Evolutionary conservation across 92 coral and sea anemone genomes (phyloP).

Genomic region (Actinernus sp.): DNA sequence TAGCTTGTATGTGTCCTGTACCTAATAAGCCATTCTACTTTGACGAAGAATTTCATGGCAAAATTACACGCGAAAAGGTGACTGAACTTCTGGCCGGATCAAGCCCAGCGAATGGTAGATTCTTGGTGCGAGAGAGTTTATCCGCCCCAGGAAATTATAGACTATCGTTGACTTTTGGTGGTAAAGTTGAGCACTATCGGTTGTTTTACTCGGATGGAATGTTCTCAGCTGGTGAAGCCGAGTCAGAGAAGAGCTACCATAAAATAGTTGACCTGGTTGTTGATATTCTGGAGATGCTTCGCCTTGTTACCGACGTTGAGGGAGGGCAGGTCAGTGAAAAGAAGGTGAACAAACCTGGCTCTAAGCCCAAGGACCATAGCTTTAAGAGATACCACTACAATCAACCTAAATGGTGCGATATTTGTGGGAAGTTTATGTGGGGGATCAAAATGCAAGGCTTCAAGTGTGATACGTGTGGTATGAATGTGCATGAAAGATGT

Average conservation of each 20-base stretch:
- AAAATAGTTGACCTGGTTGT: slow-evolving; percentile 87
- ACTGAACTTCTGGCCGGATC: slow-evolving; percentile 82
- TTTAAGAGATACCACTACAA: slow-evolving; percentile 86
- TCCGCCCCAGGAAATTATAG: slow-evolving; percentile 94
- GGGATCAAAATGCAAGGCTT: slow-evolving; percentile 93
- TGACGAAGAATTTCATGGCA: slow-evolving; percentile 96
- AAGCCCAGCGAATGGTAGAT: slow-evolving; percentile 88
- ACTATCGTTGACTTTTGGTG: slow-evolving; percentile 90
- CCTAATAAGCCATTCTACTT: slow-evolving; percentile 86
- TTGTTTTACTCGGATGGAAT: slow-evolving; percentile 80
- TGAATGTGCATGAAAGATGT: slow-evolving; percentile 90
- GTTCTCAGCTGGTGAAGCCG: slow-evolving; percentile 56
- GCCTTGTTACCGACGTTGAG: slow-evolving; percentile 64
- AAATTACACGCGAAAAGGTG: slow-evolving; percentile 88
- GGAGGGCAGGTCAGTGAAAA: slow-evolving; percentile 58
- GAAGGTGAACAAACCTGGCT: slow-evolving; percentile 48
- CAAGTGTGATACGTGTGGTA: slow-evolving; percentile 88
- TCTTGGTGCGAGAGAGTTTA: slow-evolving; percentile 92
- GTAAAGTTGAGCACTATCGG: slow-evolving; percentile 82
- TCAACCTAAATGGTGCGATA: slow-evolving; percentile 97
- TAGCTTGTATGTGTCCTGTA: slow-evolving; percentile 93
- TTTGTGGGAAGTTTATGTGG: slow-evolving; percentile 96
- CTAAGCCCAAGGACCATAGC: slow-evolving; percentile 44
- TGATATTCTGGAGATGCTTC: slow-evolving; percentile 85
- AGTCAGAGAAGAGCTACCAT: slow-evolving; percentile 62